Evolutionary conservation across 2,888 invertebrate species (phyloP), one percentile per base, ranked within the genome.

Genomic region (Phrixothrix hirtus): DNA sequence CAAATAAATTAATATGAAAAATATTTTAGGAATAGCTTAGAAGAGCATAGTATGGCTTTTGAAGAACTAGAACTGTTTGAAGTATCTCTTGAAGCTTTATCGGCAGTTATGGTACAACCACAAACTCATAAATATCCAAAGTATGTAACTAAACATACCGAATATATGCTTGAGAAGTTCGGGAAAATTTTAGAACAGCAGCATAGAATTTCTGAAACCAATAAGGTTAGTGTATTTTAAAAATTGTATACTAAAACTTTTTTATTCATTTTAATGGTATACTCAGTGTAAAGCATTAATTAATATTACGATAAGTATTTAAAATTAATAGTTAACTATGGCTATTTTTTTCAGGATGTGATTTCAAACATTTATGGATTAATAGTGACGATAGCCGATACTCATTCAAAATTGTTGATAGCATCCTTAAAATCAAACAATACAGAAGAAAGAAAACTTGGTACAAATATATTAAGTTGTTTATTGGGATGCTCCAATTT

Each of bases 401-500:
- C 83, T 10, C 89, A 92, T 75, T 81, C 87, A 1, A 61, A 75
- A 60, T 61, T 75, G 27, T 74, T 87, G 13, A 74, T 86, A 11
- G 70, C 81, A 9, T 79, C 79, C 46, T 66, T 83, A 1, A 69
- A 78, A 15, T 75, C 76, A 1, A 76, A 77, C 10, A 77, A 79
- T 51, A 72, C 75, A 2, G 74, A 79, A 39, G 78, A 81, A 30
- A 78, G 79, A 12, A 78, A 81, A 57, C 77, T 83, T 12, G 80
- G 82, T 26, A 76, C 81, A 68, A 79, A 83, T 48, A 71, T 93
- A 31, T 81, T 95, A 0, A 82, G 86, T 55, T 80, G 90, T 46
- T 79, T 94, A 54, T 75, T 95, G 42, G 83, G 86, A 46, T 92
- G 92, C 67, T 89, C 92, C 31, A 86, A 87, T 55, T 83, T 87